These are phyloP conservation scores for Sparus aurata DNA, from an alignment of 2,797 vertebrate species.

Conservation along the genomic window DNA sequence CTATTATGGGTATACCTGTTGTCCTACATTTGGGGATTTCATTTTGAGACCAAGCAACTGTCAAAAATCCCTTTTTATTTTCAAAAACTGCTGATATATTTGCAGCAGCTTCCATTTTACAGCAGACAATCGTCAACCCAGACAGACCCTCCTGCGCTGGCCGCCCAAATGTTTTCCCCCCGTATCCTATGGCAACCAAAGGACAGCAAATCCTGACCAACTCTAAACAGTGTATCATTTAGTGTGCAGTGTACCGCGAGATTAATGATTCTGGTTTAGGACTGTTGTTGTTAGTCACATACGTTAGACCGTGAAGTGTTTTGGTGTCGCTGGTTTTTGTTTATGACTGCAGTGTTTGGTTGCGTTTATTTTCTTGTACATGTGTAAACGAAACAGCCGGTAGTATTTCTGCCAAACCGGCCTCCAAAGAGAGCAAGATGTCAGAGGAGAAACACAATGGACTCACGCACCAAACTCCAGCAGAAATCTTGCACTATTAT, in stretches of 20 bases:
- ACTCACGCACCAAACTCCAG: slow-evolving; percentile 4
- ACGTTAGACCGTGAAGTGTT: slow-evolving; percentile 45
- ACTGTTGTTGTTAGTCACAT: slow-evolving; percentile 58
- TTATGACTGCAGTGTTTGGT: slow-evolving; percentile 60
- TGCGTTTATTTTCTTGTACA: slow-evolving; percentile 64
- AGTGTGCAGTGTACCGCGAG: neutral
- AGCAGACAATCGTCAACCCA: slow-evolving; percentile 24
- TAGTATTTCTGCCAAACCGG: slow-evolving; percentile 52
- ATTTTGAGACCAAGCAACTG: slow-evolving; percentile 31
- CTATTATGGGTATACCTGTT: slow-evolving; percentile 42
- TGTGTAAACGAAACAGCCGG: slow-evolving; percentile 45
- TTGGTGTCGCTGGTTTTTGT: slow-evolving; percentile 59
- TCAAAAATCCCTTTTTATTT: slow-evolving; percentile 31
- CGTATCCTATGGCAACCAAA: slow-evolving; percentile 46
- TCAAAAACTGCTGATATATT: slow-evolving; percentile 42
- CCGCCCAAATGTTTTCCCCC: slow-evolving; percentile 37
- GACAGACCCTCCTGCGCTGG: slow-evolving; percentile 24
- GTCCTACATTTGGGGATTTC: slow-evolving; percentile 37
- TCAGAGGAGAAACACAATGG: slow-evolving; percentile 29
- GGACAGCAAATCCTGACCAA: slow-evolving; percentile 38
- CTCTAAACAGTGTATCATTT: slow-evolving; percentile 48
- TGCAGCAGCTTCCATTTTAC: slow-evolving; percentile 26
- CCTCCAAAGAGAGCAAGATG: slow-evolving; percentile 60
- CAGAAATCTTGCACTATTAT: slow-evolving; percentile 18
- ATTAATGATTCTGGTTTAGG: slow-evolving; percentile 47